Percentiles rank a stretch among this genome's conserved stretches.
phyloP scores from a whole-genome alignment of 2,797 vertebrate genomes.

The Anas flavirostris region DNA sequence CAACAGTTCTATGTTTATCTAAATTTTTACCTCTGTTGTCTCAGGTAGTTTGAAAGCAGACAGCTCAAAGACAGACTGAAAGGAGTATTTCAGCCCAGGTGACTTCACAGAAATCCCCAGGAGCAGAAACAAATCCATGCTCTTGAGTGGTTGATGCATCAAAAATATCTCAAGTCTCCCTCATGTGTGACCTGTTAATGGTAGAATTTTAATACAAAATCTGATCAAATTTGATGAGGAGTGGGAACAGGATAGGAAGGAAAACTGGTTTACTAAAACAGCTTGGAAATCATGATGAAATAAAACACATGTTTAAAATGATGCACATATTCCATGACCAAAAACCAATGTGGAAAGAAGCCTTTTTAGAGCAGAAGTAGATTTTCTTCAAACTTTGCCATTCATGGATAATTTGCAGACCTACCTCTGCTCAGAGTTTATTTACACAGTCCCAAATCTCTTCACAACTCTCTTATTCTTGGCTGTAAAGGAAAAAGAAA shows the following conservation, averaged over 20 bases:
- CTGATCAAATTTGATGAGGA: neutral
- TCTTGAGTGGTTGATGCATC: neutral
- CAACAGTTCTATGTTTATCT: neutral
- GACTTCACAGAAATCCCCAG: neutral
- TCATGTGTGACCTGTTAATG: rapidly evolving
- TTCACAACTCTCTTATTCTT: neutral
- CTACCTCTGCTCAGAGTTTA: neutral
- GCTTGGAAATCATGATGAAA: neutral
- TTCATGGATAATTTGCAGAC: neutral
- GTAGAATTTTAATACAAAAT: neutral
- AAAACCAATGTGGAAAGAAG: neutral
- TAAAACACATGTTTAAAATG: neutral
- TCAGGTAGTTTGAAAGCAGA: neutral
- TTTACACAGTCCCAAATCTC: neutral
- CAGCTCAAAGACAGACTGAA: neutral
- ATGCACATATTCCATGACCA: neutral
- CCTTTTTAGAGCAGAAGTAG: neutral
- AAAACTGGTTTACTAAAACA: neutral
- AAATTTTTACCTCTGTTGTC: neutral
- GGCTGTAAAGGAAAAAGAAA: neutral
- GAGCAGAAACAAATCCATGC: neutral
- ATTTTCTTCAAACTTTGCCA: neutral
- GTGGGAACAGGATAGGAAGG: neutral
- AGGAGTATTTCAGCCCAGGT: neutral
- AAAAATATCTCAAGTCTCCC: neutral